Base-by-base conservation (phyloP, 2,888 invertebrate genomes). In the Nomada fucata region DNA sequence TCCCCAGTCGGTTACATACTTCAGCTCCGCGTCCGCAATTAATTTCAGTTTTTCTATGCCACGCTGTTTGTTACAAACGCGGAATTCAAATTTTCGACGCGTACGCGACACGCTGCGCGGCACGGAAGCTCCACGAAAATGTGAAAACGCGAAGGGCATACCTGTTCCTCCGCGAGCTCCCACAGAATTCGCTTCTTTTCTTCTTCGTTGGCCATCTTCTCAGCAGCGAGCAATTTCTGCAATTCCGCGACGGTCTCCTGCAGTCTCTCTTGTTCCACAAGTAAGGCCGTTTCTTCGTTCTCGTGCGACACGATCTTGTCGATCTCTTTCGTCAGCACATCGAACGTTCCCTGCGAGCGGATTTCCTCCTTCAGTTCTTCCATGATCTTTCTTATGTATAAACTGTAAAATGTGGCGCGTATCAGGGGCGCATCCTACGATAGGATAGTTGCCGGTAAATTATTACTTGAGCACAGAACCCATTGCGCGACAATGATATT, bases 1-100 rank as follows among this genome's bases (percentile, higher is more conserved):
- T 86, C 94, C 92, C 94, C 94, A 94, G 36, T 86, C 88, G 65
- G 77, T 80, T 47, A 90, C 86, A 80, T 92, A 93, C 55, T 81
- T 73, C 61, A 86, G 85, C 75, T 93, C 91, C 65, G 85, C 83
- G 65, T 80, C 80, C 76, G 87, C 84, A 73, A 88, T 91, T 82
- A 89, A 79, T 81, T 87, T 85, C 68, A 90, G 82, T 74, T 82
- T 87, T 73, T 91, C 88, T 71, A 85, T 89, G 74, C 91, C 69
- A 20, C 77, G 63, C 86, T 86, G 67, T 78, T 78, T 64, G 61
- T 83, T 79, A 52, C 13, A 60, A 72, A 71, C 2, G 29, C 0
- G 61, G 47, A 69, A 81, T 80, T 70, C 36, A 36, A 36, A 36
- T 36, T 36, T n/a, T 15, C 29, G 50, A 42, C 36, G 53, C 13